Evolutionary conservation across 2,113 vertebrate species (phyloP).

Genomic region (Taxidea taxus): DNA sequence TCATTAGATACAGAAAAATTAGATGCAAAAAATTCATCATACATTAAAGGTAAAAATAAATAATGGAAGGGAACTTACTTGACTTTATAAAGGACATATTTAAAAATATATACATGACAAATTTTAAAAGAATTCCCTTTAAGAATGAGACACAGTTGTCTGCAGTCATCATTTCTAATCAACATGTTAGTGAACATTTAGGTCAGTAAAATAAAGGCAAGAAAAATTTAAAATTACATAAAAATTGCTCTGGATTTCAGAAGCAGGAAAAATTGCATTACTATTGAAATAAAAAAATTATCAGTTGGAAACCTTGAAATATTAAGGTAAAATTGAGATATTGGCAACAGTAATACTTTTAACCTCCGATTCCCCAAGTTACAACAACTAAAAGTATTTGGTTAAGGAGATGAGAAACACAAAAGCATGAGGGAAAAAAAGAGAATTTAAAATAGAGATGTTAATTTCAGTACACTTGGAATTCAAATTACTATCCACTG

Average conservation of each 20-base stretch:
- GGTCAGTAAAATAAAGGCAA: neutral
- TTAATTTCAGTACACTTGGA: neutral
- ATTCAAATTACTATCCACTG: neutral
- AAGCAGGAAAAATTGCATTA: neutral
- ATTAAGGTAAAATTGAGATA: neutral
- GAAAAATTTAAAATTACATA: neutral
- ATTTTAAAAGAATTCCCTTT: neutral
- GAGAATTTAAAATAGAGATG: neutral
- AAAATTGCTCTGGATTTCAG: neutral
- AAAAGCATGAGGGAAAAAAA: neutral
- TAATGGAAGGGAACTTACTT: neutral
- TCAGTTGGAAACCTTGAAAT: neutral
- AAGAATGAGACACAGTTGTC: neutral
- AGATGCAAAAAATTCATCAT: neutral
- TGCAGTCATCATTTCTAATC: neutral
- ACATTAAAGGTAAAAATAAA: neutral
- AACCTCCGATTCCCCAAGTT: neutral
- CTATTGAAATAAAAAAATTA: neutral
- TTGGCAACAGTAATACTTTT: neutral
- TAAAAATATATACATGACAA: neutral
- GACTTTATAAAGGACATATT: neutral
- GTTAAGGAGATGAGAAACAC: neutral
- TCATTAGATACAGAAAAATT: neutral
- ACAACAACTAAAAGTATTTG: neutral
- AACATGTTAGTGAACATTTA: neutral